Evolutionary conservation across 2,113 vertebrate genomes (phyloP).

Genomic region (Chinchilla lanigera): DNA sequence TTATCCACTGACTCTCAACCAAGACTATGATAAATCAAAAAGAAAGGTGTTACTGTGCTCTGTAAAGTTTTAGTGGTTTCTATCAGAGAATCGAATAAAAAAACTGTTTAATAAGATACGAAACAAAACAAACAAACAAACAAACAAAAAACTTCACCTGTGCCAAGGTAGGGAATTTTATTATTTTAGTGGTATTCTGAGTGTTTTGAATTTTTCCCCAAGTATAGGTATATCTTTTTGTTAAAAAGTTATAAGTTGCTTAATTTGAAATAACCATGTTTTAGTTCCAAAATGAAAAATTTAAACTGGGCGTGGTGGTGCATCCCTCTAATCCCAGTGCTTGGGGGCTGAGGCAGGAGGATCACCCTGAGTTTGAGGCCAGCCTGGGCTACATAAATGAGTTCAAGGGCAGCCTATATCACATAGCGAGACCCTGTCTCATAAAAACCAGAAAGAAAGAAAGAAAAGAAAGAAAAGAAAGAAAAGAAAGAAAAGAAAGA

Average conservation of each 20-base stretch:
- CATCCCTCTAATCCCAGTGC: not conserved
- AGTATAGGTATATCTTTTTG: not conserved
- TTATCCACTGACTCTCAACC: not conserved
- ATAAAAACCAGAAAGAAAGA: not conserved
- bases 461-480: not conserved
- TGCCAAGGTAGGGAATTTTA: not conserved
- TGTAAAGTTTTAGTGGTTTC: not conserved
- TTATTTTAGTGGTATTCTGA: not conserved
- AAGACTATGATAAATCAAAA: not conserved
- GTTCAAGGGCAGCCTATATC: no score
- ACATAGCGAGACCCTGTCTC: not conserved
- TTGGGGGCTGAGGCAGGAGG: not conserved
- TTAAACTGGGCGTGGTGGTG: not conserved
- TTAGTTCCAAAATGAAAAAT: not conserved
- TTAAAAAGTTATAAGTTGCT: not conserved
- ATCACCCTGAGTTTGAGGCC: not conserved
- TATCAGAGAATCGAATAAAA: not conserved
- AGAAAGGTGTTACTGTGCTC: not conserved
- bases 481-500: no score
- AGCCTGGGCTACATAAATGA: not conserved
- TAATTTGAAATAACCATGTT: not conserved
- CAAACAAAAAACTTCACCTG: not conserved
- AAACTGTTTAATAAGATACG: not conserved
- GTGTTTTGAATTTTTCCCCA: not conserved
- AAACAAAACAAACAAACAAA: not conserved